Base-by-base conservation (phyloP, 2,888 invertebrate genomes). In the Drosophila mettleri region DNA sequence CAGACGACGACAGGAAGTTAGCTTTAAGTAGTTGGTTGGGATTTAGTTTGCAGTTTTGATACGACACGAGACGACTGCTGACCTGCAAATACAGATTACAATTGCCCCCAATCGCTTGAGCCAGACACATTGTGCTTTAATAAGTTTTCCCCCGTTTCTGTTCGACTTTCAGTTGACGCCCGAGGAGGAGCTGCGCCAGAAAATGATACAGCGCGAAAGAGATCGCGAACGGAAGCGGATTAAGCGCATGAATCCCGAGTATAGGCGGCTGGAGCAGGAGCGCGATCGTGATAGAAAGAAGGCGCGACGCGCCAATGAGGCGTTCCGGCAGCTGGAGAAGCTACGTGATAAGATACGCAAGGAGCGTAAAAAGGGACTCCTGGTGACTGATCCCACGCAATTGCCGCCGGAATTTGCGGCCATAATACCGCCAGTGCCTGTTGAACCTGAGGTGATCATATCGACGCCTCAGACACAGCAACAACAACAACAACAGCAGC, bases 161-260 rank as follows among this genome's bases (percentile, higher is more conserved):
- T 27, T 46, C 10, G 52, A 49, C 49, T 86, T 84, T 38, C 76
- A 91, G 91, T 77, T 91, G 61, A 88, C 91, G 55, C 91, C 92
- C 63, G 91, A 91, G 76, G 90, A 91, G 83, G 90, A 90, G 60
- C 73, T 90, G 59, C 88, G 92, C 5, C 89, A 87, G 61, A 91
- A 91, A 72, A 90, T 90, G 79, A 81, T 90, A 68, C 90, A 91
- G 69, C 89, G 91, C 8, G 92, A 91, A 79, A 78, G 90, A 22
- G 91, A 91, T 73, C 91, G 91, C 5, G 92, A 91, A 49, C 70
- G 91, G 3, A 91, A 91, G 67, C 91, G 91, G n/a, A 79, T 90
- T 36, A 91, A 91, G 69, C 88, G 91, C 31, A 79, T 90, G 78
- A 91, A 91, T 69, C 91, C 92, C 31, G 91, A 91, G 29, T 91